Evolutionary conservation across 2,797 vertebrate genomes (phyloP).

Genomic region (Molossus alvarezi): DNA sequence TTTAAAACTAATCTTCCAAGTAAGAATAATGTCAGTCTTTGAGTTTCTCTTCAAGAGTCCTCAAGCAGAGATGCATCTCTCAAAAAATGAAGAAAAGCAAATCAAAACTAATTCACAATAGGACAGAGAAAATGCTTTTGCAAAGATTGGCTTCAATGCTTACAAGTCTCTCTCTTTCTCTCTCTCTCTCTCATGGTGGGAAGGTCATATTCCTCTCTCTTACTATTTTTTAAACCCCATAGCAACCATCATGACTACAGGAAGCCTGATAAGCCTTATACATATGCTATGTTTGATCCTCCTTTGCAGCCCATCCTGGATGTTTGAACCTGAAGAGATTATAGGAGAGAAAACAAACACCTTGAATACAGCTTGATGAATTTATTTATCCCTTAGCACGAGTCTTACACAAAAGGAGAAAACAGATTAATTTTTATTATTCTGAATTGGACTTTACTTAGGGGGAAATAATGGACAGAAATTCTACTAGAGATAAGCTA

Average conservation of each 20-base stretch:
- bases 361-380: conserved; percentile 30
- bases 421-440: neutral
- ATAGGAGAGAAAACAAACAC: neutral
- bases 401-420: conserved; percentile 29
- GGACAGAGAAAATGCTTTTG: conserved; percentile 33
- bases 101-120: conserved; percentile 74
- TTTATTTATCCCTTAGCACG: conserved; percentile 63
- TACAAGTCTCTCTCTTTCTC: neutral
- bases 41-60: conserved; percentile 73
- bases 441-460: conserved; percentile 30
- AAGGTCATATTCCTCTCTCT: conserved; percentile 50
- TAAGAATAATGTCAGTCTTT: conserved; percentile 66
- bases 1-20: conserved; percentile 75
- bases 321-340: neutral
- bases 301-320: neutral
- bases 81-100: conserved; percentile 67
- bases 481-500: conserved; percentile 18
- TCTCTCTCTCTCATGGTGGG: neutral
- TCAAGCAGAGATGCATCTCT: conserved; percentile 67
- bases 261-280: neutral
- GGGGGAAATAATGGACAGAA: conserved; percentile 35
- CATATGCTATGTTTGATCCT: neutral
- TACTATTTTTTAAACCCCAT: neutral
- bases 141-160: neutral
- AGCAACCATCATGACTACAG: neutral